These are phyloP conservation scores for Echiichthys vipera DNA, from an alignment of 2,797 vertebrate species.

Conservation along the genomic window DNA sequence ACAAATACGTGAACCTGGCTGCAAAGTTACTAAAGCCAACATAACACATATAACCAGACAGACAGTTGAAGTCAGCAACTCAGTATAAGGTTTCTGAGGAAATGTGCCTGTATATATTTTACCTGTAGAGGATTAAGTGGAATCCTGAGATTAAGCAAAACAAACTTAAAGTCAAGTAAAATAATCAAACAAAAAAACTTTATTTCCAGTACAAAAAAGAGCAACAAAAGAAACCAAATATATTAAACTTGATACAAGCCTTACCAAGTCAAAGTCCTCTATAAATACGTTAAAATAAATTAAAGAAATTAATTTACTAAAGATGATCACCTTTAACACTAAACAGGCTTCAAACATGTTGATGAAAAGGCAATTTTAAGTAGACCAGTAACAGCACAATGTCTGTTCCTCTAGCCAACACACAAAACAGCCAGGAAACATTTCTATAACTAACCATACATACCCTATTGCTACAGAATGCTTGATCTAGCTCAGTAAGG, in stretches of 20 bases:
- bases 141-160: conserved; percentile 10
- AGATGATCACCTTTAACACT: conserved; percentile 78
- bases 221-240: conserved; percentile 76
- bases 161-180: conserved; percentile 23
- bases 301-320: conserved; percentile 87
- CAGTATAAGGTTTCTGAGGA: background rate
- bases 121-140: background rate
- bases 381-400: conserved; percentile 63
- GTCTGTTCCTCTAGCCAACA: conserved; percentile 63
- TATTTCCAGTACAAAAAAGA: conserved; percentile 87
- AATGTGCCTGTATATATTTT: background rate
- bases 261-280: conserved; percentile 84
- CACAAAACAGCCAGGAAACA: conserved; percentile 65
- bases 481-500: conserved; percentile 56
- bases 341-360: conserved; percentile 74
- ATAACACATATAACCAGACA: background rate
- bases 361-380: conserved; percentile 77
- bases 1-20: background rate
- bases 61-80: background rate
- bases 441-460: conserved; percentile 65
- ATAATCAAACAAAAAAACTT: conserved; percentile 68
- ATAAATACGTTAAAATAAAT: conserved; percentile 92
- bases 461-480: conserved; percentile 60
- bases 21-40: background rate
- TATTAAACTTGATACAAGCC: conserved; percentile 90